Percentiles rank a stretch among this genome's conserved stretches.
Evolutionary conservation across 2,113 vertebrate genomes (phyloP).

Genomic region (rat (Rattus norvegicus)): GRCr8 NC_086027.1:79834501-79835000

Average conservation of each 20-base stretch:
- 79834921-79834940: slow-evolving; percentile 79
- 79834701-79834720: slow-evolving; percentile 55
- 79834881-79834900: slow-evolving; percentile 76
- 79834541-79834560: slow-evolving; percentile 54
- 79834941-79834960: slow-evolving; percentile 77
- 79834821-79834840: slow-evolving; percentile 54
- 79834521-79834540: slow-evolving; percentile 61
- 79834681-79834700: slow-evolving; percentile 18
- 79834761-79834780: slow-evolving; percentile 45
- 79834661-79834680: slow-evolving; percentile 36
- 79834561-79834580: slow-evolving; percentile 49
- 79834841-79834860: slow-evolving; percentile 49
- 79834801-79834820: slow-evolving; percentile 27
- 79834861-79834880: slow-evolving; percentile 72
- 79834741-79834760: neutral
- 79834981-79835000: slow-evolving; percentile 78
- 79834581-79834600: slow-evolving; percentile 33
- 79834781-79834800: slow-evolving; percentile 65
- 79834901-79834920: slow-evolving; percentile 73
- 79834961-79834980: slow-evolving; percentile 67
- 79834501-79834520: slow-evolving; percentile 33
- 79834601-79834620: slow-evolving; percentile 71
- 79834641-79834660: slow-evolving; percentile 50
- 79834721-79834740: slow-evolving; percentile 38
- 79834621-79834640: slow-evolving; percentile 61